A percentile compares a stretch with the other conserved stretches of the same genome.
Conservation (phyloP, 2,888 invertebrate genomes). For the Metalampra italica region DNA sequence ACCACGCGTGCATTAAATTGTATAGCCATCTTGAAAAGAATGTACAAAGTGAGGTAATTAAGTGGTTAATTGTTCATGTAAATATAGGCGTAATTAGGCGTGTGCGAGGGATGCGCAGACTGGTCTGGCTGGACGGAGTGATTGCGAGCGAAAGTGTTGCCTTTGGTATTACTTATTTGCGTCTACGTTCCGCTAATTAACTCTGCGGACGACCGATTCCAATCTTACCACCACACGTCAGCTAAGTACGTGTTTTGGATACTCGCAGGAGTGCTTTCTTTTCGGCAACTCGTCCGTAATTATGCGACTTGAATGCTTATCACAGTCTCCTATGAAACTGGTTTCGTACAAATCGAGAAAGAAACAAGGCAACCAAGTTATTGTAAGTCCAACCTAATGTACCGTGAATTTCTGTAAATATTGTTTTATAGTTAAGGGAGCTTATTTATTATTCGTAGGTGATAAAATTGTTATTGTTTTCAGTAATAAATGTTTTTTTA, state of each 20-base stretch:
- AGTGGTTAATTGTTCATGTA: conserved; percentile 31
- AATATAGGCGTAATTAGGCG: conserved; percentile 37
- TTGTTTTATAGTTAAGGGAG: conserved; percentile 42
- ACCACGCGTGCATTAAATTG: conserved; percentile 47
- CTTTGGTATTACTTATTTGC: conserved; percentile 47
- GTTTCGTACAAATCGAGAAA: conserved; percentile 16
- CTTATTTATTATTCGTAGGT: conserved; percentile 64
- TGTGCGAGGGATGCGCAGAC: conserved; percentile 27
- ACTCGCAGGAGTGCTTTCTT: conserved; percentile 48
- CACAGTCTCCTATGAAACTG: conserved; percentile 21
- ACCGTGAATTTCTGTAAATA: conserved; percentile 72
- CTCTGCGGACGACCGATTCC: conserved; percentile 30
- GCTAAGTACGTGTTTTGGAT: conserved; percentile 32
- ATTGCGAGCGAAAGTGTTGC: conserved; percentile 29
- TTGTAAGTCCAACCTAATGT: conserved; percentile 5
- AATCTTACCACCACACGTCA: conserved; percentile 26
- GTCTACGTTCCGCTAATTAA: conserved; percentile 51
- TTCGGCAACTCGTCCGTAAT: conserved; percentile 43
- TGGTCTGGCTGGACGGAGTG: conserved; percentile 17
- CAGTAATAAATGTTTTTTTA: conserved; percentile 34
- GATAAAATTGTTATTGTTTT: conserved; percentile 45
- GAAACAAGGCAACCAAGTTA: neutral
- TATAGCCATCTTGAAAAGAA: conserved; percentile 1
- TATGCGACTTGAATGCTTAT: conserved; percentile 30
- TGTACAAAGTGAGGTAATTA: conserved; percentile 11